phyloP scores from a whole-genome alignment of 2,797 vertebrate genomes.

The Cetoscarus ocellatus region DNA sequence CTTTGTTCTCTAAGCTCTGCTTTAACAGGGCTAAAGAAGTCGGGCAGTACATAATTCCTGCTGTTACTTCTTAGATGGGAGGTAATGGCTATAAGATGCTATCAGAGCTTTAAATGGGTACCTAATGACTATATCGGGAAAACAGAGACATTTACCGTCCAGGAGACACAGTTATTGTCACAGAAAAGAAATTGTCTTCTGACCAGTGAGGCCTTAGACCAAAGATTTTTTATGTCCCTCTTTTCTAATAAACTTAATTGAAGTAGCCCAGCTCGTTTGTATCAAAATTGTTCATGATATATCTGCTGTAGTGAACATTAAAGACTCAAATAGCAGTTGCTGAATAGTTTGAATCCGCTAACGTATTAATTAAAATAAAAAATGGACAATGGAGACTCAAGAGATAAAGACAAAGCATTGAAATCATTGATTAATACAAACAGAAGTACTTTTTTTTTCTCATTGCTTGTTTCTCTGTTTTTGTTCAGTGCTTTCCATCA shows the following conservation, averaged over 20 bases:
- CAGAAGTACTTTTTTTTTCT: not conserved
- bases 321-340: not conserved
- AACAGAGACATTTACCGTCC: conserved; percentile 60
- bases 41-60: conserved; percentile 37
- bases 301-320: not conserved
- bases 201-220: conserved; percentile 25
- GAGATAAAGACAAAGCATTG: too few species aligned
- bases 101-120: conserved; percentile 65
- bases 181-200: conserved; percentile 46
- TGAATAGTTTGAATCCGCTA: not conserved
- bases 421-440: too few species aligned
- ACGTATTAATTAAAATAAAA: too few species aligned
- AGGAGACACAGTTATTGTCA: conserved; percentile 44
- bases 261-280: conserved; percentile 3
- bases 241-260: conserved; percentile 31
- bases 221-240: conserved; percentile 35
- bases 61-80: conserved; percentile 44
- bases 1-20: conserved; percentile 8
- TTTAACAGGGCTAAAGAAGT: conserved; percentile 27
- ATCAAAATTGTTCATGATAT: not conserved
- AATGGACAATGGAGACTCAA: too few species aligned
- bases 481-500: not conserved
- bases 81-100: conserved; percentile 67
- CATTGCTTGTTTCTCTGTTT: not conserved
- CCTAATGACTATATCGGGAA: conserved; percentile 66